These are phyloP conservation scores for Notarius quadriscutis DNA, from an alignment of 2,113 vertebrate species.

Conservation along the genomic window DNA sequence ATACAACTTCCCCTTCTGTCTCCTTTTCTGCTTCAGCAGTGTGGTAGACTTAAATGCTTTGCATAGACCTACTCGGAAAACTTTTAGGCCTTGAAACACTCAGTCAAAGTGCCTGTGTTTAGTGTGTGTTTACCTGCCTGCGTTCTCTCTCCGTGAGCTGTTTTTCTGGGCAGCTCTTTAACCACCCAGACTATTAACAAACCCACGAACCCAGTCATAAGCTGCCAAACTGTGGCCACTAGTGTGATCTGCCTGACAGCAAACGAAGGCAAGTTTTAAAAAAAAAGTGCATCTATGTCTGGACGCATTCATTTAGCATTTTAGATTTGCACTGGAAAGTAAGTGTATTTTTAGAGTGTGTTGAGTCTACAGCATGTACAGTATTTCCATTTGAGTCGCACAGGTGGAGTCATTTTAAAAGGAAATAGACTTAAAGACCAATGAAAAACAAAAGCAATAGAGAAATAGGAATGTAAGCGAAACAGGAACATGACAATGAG, in stretches of 20 bases:
- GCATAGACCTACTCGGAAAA: conserved; percentile 57
- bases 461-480: not conserved
- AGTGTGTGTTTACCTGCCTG: conserved; percentile 50
- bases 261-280: conserved; percentile 41
- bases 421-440: conserved; percentile 7
- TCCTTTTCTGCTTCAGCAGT: conserved; percentile 64
- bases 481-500: conserved; percentile 23
- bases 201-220: conserved; percentile 40
- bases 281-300: conserved; percentile 42
- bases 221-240: conserved; percentile 41
- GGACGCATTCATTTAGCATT: conserved; percentile 27
- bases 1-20: conserved; percentile 46
- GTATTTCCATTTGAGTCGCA: conserved; percentile 41
- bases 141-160: conserved; percentile 55
- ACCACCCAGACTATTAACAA: conserved; percentile 49
- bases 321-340: conserved; percentile 36
- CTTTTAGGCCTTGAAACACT: conserved; percentile 46
- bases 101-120: conserved; percentile 49
- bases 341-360: conserved; percentile 52
- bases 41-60: conserved; percentile 68
- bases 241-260: conserved; percentile 48
- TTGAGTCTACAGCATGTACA: conserved; percentile 49
- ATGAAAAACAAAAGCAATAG: conserved; percentile 18
- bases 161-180: conserved; percentile 65
- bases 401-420: conserved; percentile 41